Conservation (phyloP, 1,140 invertebrate genomes). For the Neodiprion virginianus region DNA sequence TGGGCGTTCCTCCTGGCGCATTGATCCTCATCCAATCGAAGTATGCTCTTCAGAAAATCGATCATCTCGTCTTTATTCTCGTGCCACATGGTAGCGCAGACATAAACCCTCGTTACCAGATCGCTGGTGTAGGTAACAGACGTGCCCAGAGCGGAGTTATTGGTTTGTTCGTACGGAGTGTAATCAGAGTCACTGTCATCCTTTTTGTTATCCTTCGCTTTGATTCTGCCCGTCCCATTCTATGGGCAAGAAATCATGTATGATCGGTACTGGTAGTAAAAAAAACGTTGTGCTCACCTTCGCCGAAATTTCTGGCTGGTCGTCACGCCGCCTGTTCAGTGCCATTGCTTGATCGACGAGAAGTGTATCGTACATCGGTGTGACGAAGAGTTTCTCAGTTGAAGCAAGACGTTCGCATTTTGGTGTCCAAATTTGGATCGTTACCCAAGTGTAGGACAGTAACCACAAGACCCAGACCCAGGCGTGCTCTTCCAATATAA, state of each 20-base stretch:
- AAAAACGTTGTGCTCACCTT: constrained; percentile 37
- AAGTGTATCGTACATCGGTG: constrained; percentile 81
- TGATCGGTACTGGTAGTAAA: too few species aligned
- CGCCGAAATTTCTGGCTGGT: constrained; percentile 70
- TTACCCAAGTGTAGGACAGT: constrained; percentile 82
- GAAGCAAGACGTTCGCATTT: constrained; percentile 79
- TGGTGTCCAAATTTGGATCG: constrained; percentile 82
- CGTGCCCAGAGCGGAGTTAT: too few species aligned
- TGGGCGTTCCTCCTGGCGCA: constrained; percentile 77
- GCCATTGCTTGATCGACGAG: constrained; percentile 88
- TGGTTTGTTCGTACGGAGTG: too few species aligned
- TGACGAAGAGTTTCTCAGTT: constrained; percentile 82
- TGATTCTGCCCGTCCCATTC: too few species aligned
- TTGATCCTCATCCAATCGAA: constrained; percentile 85
- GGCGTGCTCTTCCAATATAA: constrained; percentile 66
- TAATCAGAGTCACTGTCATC: too few species aligned
- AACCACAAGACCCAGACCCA: constrained; percentile 81
- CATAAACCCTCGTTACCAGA: constrained; percentile 73
- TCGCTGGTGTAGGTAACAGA: constrained; percentile 62
- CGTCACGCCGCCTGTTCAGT: constrained; percentile 80
- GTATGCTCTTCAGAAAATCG: constrained; percentile 74
- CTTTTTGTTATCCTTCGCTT: too few species aligned
- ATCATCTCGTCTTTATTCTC: constrained; percentile 86
- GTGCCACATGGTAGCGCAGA: constrained; percentile 94
- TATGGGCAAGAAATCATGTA: too few species aligned